Evolutionary conservation across 2,888 invertebrate genomes (phyloP).

Genomic region (Chydorus sphaericus): DNA sequence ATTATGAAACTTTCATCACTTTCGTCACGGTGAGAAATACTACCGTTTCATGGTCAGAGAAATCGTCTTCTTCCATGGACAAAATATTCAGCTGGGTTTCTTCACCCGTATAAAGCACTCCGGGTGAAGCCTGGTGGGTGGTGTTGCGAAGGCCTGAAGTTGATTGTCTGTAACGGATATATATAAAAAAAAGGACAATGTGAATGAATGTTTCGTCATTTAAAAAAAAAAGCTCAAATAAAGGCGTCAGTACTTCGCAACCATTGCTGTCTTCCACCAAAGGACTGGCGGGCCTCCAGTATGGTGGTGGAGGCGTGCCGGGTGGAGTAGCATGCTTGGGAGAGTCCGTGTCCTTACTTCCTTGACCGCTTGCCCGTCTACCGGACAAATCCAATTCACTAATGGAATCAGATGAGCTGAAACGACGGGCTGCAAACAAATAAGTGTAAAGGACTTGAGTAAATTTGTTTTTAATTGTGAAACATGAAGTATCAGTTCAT

Average conservation of each 20-base stretch:
- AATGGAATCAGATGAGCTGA: conserved; percentile 45
- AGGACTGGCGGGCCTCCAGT: conserved; percentile 26
- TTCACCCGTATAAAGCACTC: conserved; percentile 46
- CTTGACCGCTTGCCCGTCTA: conserved; percentile 21
- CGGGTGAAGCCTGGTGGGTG: conserved; percentile 68
- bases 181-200: too few relatives aligned
- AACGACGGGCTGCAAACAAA: conserved; percentile 26
- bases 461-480: neutral
- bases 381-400: conserved; percentile 33
- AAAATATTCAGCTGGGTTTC: conserved; percentile 44
- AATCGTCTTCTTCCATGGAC: conserved; percentile 91
- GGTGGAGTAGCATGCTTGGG: conserved; percentile 46
- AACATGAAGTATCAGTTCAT: neutral
- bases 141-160: conserved; percentile 29
- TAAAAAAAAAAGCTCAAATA: too few relatives aligned
- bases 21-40: conserved; percentile 18
- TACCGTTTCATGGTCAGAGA: conserved; percentile 69
- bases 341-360: conserved; percentile 31
- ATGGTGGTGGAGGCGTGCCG: conserved; percentile 79
- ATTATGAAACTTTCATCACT: neutral
- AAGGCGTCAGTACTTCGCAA: neutral
- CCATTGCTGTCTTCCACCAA: neutral
- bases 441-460: neutral
- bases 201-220: too few relatives aligned
- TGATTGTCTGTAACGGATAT: too few relatives aligned